A percentile compares a stretch with the other conserved stretches of the same genome.
Conservation (phyloP, 1,140 invertebrate genomes). For the Melitaea cinxia region DNA sequence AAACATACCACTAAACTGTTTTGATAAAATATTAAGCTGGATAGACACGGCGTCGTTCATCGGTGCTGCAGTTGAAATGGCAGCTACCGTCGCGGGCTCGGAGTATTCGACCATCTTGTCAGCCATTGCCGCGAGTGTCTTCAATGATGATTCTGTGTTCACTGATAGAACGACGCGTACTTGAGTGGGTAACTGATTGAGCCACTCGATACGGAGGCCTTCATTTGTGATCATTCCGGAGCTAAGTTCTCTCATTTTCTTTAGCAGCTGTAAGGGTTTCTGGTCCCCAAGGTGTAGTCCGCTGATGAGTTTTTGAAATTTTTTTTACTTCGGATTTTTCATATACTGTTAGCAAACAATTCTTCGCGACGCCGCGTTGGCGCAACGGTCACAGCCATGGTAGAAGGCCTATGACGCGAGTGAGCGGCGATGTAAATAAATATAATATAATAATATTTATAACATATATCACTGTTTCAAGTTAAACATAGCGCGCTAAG, state of each 20-base stretch:
- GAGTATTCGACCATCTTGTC: neutral
- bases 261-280: slow-evolving; percentile 11
- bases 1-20: too few species aligned
- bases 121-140: neutral
- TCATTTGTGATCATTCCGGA: neutral
- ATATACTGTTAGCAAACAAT: neutral
- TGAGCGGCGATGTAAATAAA: too few species aligned
- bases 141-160: neutral
- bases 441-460: too few species aligned
- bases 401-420: too few species aligned
- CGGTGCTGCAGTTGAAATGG: too few species aligned
- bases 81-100: too few species aligned
- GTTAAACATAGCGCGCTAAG: too few species aligned
- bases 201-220: slow-evolving; percentile 4
- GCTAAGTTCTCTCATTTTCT: slow-evolving; percentile 4
- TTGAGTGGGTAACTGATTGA: neutral
- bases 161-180: neutral
- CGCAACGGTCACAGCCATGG: too few species aligned
- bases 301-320: neutral
- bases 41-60: too few species aligned
- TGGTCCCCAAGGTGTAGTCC: slow-evolving; percentile 11
- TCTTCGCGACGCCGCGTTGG: too few species aligned
- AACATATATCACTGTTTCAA: too few species aligned
- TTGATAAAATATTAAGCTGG: too few species aligned
- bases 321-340: neutral